phyloP scores from a whole-genome alignment of 2,888 invertebrate genomes.

The Tuberolachnus salignus region DNA sequence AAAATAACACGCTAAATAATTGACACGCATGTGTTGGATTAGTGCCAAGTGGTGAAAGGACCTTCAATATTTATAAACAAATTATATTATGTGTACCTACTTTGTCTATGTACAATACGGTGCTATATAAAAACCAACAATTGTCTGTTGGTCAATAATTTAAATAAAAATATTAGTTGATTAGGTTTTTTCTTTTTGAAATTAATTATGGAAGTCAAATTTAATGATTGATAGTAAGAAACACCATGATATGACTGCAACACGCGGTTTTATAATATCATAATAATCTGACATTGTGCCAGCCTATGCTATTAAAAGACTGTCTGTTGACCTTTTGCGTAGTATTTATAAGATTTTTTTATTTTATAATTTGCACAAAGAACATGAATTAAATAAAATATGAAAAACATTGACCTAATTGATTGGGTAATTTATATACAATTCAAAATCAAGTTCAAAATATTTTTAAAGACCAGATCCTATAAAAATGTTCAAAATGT shows the following conservation, averaged over 20 bases:
- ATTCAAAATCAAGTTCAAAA: slow-evolving; percentile 16
- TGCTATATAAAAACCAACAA: not conserved
- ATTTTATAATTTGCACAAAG: slow-evolving; percentile 35
- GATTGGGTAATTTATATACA: not conserved
- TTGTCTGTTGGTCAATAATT: not conserved
- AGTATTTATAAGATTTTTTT: slow-evolving; percentile 34
- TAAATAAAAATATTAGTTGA: slow-evolving; percentile 8
- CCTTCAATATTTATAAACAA: slow-evolving; percentile 55
- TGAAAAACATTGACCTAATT: slow-evolving; percentile 39
- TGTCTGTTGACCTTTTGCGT: slow-evolving; percentile 52
- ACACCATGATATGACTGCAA: not conserved
- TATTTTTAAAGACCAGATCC: not conserved
- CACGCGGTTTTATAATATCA: slow-evolving; percentile 30
- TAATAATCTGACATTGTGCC: slow-evolving; percentile 47
- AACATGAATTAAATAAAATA: slow-evolving; percentile 40
- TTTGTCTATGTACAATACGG: slow-evolving; percentile 9
- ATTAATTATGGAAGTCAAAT: slow-evolving; percentile 9
- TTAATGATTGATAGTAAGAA: slow-evolving; percentile 5
- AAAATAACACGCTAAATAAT: slow-evolving; percentile 48
- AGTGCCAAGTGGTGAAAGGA: slow-evolving; percentile 48
- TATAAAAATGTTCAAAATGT: not conserved
- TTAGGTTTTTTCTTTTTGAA: slow-evolving; percentile 2
- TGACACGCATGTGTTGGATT: slow-evolving; percentile 38
- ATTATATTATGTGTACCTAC: slow-evolving; percentile 2
- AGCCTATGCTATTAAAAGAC: slow-evolving; percentile 55